Base-by-base conservation (phyloP, 2,797 vertebrate genomes). In the Amphiprion clarkii region DNA sequence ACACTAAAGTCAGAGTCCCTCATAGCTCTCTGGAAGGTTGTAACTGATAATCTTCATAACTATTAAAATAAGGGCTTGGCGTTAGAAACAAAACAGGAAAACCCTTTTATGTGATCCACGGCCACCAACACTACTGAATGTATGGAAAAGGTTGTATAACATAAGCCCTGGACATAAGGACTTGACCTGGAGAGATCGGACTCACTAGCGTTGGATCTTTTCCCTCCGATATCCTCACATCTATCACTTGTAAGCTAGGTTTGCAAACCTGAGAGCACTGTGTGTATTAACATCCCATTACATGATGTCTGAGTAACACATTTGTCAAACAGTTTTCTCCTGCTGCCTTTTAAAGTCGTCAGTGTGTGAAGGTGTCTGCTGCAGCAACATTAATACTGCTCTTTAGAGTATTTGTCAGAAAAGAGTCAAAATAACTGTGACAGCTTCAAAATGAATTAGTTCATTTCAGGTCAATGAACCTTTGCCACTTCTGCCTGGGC, bases 371-470 rank as follows among this genome's bases (percentile, higher is more conserved):
- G 63, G 54, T 65, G 29, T 48, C 60, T 60, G 33, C 8, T 25
- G 54, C 44, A 42, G 49, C 55, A 16, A 66, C 66, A 57, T 74
- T 69, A 71, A 63, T 21, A 16, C 53, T 29, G 54, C 6, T 76
- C 40, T 85, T 72, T 82, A 19, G 23, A 29, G 27, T 8, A 23
- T 65, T 51, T 56, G 44, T 78, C 8, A 0, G n/a, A 68, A 23
- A 55, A 21, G 42, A 76, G 52, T 76, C 39, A 74, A 73, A 74
- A 76, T 46, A 55, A 67, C n/a, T 55, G 16, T 55, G 55, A 62
- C 67, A 40, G 21, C 62, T 82, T 83, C 65, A 51, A 83, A 87
- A 88, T 71, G n/a, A 82, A 76, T 83, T 70, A 56, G 54, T 78
- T 83, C 62, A 81, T 81, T 81, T 73, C 29, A 6, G 74, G 55